Evolutionary conservation across 2,888 invertebrate species (phyloP), one percentile per base, ranked within the genome.

Genomic region (Polyommatus icarus): DNA sequence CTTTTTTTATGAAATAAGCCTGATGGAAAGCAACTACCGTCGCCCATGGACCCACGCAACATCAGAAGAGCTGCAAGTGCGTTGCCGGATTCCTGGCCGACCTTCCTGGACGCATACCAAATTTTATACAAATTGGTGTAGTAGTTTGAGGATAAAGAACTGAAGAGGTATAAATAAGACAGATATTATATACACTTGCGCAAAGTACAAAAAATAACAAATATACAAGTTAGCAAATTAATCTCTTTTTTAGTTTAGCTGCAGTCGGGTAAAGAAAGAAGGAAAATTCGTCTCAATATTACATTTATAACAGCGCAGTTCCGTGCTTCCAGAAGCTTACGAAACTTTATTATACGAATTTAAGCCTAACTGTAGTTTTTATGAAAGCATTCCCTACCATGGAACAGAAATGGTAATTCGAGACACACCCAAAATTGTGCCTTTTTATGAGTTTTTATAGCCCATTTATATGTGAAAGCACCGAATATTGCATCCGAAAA

Each of bases 391-490:
- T 67, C 67, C 67, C 67, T 32, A 67, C 1, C 29, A 29, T 32
- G 29, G 18, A 32, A 67, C 29, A 67, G 29, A 67, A 67, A 67
- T 67, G 67, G 67, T 29, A 67, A 67, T 67, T 67, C 67, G 29
- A 32, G 67, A 67, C 67, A 32, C 67, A 67, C 67, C 67, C 67
- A 67, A 67, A 67, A 67, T 32, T 67, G 67, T 67, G 29, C 67
- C 67, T 67, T 67, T 67, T 32, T 32, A 67, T 32, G 67, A 67
- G 67, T 67, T 67, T 67, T 67, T 67, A 67, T 67, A 67, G 29
- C 67, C 67, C 67, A 67, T 67, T 67, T 67, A 67, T 67, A 67
- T 67, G 29, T 29, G 29, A 18, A 67, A 32, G 67, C 67, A 67
- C 29, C 61, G 24, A 67, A 67, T 67, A 67, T 67, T 67, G 29